Percentiles rank a stretch among this genome's conserved stretches.
Conservation (phyloP, 2,113 vertebrate genomes). For the Ramphastos sulfuratus region DNA sequence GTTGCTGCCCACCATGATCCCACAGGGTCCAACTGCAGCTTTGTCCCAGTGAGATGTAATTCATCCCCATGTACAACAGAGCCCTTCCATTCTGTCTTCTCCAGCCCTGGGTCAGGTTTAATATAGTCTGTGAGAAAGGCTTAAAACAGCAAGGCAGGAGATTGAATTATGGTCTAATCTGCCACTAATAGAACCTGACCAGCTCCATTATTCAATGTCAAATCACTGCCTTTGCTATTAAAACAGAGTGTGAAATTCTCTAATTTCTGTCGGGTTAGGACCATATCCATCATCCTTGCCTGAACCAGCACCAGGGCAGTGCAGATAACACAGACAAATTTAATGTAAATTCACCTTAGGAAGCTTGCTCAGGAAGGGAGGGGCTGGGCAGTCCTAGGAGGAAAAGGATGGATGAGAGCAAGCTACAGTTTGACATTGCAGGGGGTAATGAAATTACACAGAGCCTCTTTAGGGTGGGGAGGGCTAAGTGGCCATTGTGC, state of each 20-base stretch:
- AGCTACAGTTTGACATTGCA: slow-evolving; percentile 48
- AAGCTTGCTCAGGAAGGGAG: slow-evolving; percentile 41
- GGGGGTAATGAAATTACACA: background rate
- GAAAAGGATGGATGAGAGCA: slow-evolving; percentile 56
- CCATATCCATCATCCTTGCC: slow-evolving; percentile 58
- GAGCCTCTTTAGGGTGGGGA: background rate
- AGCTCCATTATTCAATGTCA: slow-evolving; percentile 65
- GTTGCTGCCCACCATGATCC: background rate
- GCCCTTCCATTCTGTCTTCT: background rate
- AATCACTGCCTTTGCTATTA: slow-evolving; percentile 58
- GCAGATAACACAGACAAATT: slow-evolving; percentile 60
- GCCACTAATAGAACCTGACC: slow-evolving; percentile 66
- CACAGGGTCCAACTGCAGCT: background rate
- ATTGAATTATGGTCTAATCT: slow-evolving; percentile 67
- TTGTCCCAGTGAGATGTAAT: background rate
- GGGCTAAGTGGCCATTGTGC: background rate
- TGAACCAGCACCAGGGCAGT: slow-evolving; percentile 8
- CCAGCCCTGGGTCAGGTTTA: slow-evolving; percentile 35
- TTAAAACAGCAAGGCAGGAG: slow-evolving; percentile 53
- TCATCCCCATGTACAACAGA: rapidly evolving
- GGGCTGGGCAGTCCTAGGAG: slow-evolving; percentile 52
- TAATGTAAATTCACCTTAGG: slow-evolving; percentile 54
- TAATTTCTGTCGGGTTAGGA: slow-evolving; percentile 64
- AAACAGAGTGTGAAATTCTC: slow-evolving; percentile 54
- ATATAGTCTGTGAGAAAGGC: slow-evolving; percentile 46